Base-by-base conservation (phyloP, 2,797 vertebrate genomes). In the Scomberomorus guttatus region DNA sequence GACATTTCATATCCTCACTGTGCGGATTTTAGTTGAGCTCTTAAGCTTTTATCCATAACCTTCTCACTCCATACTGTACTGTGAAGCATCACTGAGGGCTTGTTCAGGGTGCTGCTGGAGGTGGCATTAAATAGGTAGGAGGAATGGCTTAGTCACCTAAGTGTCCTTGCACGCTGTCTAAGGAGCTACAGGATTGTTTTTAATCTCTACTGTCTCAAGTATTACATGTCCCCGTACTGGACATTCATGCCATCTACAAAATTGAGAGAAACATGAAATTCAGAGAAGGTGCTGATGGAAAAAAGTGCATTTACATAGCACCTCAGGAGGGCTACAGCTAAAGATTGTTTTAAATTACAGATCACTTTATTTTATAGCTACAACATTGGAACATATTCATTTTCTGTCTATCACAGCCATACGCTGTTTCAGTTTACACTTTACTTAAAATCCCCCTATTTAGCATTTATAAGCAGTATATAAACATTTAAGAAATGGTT, bases 41-140 rank as follows among this genome's bases (percentile, higher is more conserved):
- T 72, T 65, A 72, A 63, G 69, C 76, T 80, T 79, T 71, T 60
- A 65, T 71, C 51, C 34, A 44, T 67, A 73, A 79, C 67, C 70
- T 81, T 58, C 59, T 42, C 48, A 22, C 67, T 68, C 37, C 20
- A 46, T 29, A 22, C 69, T 68, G 71, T 46, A 24, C 68, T 71
- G 72, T 68, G 51, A 9, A 62, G 72, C 72, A 67, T 66, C 50
- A 81, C 52, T 27, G 60, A 60, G 37, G 50, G 44, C 22, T 73
- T 42, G 44, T 20, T 59, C 73, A 72, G 60, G 27, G 42, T 50
- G 4, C 62, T 63, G 74, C 75, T 68, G 66, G 52, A 42, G 79
- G 67, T 39, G 52, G 14, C 68, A 65, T 88, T 75, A 79, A 88
- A 80, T 64, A 86, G 80, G 72, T 54, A 86, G 82, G 77, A 86